Base-by-base conservation (phyloP, 2,113 vertebrate species). In the Engraulis encrasicolus region DNA sequence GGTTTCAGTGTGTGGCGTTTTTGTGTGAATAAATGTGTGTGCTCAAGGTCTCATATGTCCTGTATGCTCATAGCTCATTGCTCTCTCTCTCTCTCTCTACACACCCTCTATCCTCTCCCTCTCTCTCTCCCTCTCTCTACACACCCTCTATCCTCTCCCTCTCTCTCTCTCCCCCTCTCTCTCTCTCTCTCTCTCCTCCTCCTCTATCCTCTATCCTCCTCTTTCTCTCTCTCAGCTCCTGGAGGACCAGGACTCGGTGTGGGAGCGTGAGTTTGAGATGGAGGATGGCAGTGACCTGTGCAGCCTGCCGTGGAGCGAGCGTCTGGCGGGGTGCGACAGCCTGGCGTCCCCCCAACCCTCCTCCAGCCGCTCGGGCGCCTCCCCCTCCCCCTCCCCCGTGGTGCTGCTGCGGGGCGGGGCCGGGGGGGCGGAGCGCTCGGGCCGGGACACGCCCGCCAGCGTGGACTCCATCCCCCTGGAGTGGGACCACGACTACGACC, bases 401-500 rank as follows among this genome's bases (percentile, higher is more conserved):
- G 96, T 96, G 58, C 97, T 96, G 1, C 90, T 96, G 81, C 95
- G 96, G 0, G 66, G 66, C 86, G n/a, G n/a, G n/a, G n/a, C n/a
- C n/a, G n/a, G n/a, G n/a, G n/a, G n/a, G n/a, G 96, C 96, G 0
- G 97, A 99, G 88, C 94, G 95, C 20, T 99, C 98, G 0, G 99
- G 99, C 19, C 90, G 97, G 37, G 98, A 99, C 86, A 99, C 98
- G 1, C 99, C 98, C 0, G 97, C 97, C 0, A 99, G 98, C 0
- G 96, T 99, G 90, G 98, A 99, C 93, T 99, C 99, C 85, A 99
- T 99, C 82, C 98, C 98, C 0, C 92, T 99, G 91, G 99, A 99
- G 92, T 99, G 99, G 98, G 99, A 99, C 92, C 98, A 99, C 4
- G 98, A 99, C 91, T 99, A 99, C 0, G 98, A 99, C 93, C 95